Percentiles rank a stretch among this genome's conserved stretches.
These are phyloP conservation scores for Sebastes cheni DNA, from an alignment of 2,797 vertebrate genomes.

Conservation along the genomic window DNA sequence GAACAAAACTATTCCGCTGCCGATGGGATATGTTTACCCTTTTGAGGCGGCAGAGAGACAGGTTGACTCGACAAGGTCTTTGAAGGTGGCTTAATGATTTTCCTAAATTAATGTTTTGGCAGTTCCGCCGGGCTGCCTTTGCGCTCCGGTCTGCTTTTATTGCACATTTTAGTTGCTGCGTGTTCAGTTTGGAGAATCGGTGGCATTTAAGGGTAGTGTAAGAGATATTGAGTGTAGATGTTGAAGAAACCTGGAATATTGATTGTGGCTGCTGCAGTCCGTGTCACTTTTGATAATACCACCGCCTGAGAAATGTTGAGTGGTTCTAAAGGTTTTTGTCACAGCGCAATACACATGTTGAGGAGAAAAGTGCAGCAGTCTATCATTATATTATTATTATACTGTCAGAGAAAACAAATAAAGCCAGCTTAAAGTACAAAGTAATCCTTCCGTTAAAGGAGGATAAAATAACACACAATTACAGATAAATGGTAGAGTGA, in stretches of 20 bases:
- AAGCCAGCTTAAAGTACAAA: slow-evolving; percentile 31
- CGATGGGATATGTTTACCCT: slow-evolving; percentile 52
- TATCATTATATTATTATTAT: neutral
- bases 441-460: slow-evolving; percentile 59
- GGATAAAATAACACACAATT: slow-evolving; percentile 45
- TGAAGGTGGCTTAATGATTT: slow-evolving; percentile 65
- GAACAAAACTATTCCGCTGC: slow-evolving; percentile 56
- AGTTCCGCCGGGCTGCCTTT: slow-evolving; percentile 43
- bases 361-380: neutral
- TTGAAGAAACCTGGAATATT: slow-evolving; percentile 44
- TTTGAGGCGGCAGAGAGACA: slow-evolving; percentile 49
- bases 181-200: slow-evolving; percentile 35
- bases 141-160: slow-evolving; percentile 21
- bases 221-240: slow-evolving; percentile 32
- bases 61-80: slow-evolving; percentile 54
- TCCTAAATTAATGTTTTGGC: slow-evolving; percentile 68
- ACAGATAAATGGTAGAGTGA: slow-evolving; percentile 53
- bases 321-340: slow-evolving; percentile 25
- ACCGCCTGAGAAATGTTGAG: slow-evolving; percentile 15
- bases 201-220: slow-evolving; percentile 45
- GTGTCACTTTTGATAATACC: slow-evolving; percentile 40
- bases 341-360: neutral
- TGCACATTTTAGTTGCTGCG: slow-evolving; percentile 34
- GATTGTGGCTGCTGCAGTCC: slow-evolving; percentile 38
- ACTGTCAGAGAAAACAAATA: slow-evolving; percentile 21